Evolutionary conservation across 2,113 vertebrate species (phyloP), one percentile per base, ranked within the genome.

Genomic region (Nothobranchius kuhntae): DNA sequence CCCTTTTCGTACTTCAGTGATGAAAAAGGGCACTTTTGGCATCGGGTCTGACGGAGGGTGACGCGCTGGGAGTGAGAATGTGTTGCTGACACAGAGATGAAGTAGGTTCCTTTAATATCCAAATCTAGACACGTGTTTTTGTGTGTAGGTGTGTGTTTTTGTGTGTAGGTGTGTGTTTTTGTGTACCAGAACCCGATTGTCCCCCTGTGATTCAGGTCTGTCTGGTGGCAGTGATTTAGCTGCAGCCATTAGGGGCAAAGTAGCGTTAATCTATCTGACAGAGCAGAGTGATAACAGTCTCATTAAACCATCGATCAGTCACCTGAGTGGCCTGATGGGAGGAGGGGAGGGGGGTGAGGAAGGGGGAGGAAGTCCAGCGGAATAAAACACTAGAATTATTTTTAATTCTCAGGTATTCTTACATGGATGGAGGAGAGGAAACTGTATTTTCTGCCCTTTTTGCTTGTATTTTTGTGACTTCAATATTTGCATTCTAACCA

Each of bases 241-340:
- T 82, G 81, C 65, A 68, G 57, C 73, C 81, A 78, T 88, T 82
- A 79, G 81, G 65, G 55, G 70, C 80, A 76, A 85, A 80, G 68
- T 50, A 61, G n/a, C 64, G 65, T 82, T 86, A 78, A 90, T 86
- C 77, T 72, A 45, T 75, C 81, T 38, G 35, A 65, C 72, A 53
- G 74, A 68, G 36, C 2, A 38, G 53, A 80, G 73, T 75, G 77
- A 87, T 84, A 84, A 78, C 84, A 71, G 81, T 88, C 86, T 85
- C 83, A 87, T 85, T 76, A 80, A 80, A 77, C 52, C 77, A 71
- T 87, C 69, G 61, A 86, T 87, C 81, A 77, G 65, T 35, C 24
- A 13, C 62, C 38, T 62, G 47, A 5, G 56, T 73, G 52, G 26
- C 11, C 7, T 8, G 45, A 35, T 1, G 48, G 35, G 17, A 17